These are phyloP conservation scores for Campoletis raptor DNA, from an alignment of 2,888 invertebrate species.

Conservation along the genomic window DNA sequence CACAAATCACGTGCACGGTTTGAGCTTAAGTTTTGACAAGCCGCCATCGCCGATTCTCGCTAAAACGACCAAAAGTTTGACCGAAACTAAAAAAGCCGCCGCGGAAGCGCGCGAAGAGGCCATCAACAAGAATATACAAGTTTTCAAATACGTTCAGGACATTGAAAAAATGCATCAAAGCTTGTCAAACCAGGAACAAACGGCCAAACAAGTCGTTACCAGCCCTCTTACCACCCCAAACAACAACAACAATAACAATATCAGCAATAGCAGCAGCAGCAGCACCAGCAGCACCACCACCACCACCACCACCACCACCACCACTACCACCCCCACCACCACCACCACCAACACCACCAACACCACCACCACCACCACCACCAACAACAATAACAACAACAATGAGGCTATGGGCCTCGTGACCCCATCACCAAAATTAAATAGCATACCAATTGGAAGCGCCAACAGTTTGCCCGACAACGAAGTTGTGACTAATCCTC, in stretches of 20 bases:
- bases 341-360: slow-evolving; percentile 51
- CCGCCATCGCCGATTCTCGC: slow-evolving; percentile 78
- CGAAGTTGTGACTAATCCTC: slow-evolving; percentile 71
- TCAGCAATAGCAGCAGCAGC: too few species aligned
- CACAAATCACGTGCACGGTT: slow-evolving; percentile 76
- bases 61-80: slow-evolving; percentile 77
- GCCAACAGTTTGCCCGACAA: slow-evolving; percentile 72
- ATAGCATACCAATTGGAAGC: slow-evolving; percentile 69
- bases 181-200: slow-evolving; percentile 79
- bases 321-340: background rate
- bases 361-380: background rate
- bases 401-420: slow-evolving; percentile 72
- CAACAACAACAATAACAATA: slow-evolving; percentile 71
- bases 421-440: slow-evolving; percentile 71
- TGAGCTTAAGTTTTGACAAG: slow-evolving; percentile 80
- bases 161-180: slow-evolving; percentile 86
- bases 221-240: slow-evolving; percentile 17
- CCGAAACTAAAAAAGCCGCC: slow-evolving; percentile 79
- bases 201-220: slow-evolving; percentile 70
- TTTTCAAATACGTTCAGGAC: slow-evolving; percentile 85
- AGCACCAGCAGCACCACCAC: background rate
- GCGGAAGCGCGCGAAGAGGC: slow-evolving; percentile 81
- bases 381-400: slow-evolving; percentile 68
- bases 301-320: background rate
- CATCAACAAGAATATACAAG: slow-evolving; percentile 81